Percentiles rank a stretch among this genome's conserved stretches.
phyloP scores from a whole-genome alignment of 2,888 invertebrate genomes.

The Diarsia rubi region DNA sequence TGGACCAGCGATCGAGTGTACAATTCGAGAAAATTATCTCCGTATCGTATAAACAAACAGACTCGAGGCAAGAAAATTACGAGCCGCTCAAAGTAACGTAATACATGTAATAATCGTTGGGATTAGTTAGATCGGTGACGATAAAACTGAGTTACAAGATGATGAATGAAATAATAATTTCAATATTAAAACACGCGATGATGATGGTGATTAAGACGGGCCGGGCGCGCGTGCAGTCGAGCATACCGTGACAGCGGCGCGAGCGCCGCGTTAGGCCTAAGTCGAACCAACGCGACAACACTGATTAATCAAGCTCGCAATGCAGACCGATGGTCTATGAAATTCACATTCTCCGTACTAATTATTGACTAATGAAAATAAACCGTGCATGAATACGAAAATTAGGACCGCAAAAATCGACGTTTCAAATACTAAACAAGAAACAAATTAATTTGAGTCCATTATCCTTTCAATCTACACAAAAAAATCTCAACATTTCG shows the following conservation, averaged over 20 bases:
- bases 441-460: constrained; percentile 81
- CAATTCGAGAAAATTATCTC: constrained; percentile 81
- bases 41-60: constrained; percentile 86
- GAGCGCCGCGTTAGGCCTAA: constrained; percentile 86
- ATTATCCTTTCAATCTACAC: constrained; percentile 80
- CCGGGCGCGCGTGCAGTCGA: constrained; percentile 77
- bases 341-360: constrained; percentile 66
- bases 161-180: constrained; percentile 89
- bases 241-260: constrained; percentile 81
- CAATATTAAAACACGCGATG: constrained; percentile 85
- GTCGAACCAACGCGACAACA: constrained; percentile 79
- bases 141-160: constrained; percentile 81
- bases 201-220: constrained; percentile 82
- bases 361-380: constrained; percentile 62
- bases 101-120: constrained; percentile 88
- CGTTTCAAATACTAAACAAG: constrained; percentile 73
- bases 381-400: constrained; percentile 58
- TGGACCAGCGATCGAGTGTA: constrained; percentile 79
- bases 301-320: constrained; percentile 84
- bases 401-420: constrained; percentile 63
- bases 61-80: constrained; percentile 81
- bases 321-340: constrained; percentile 80
- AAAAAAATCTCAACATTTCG: constrained; percentile 75
- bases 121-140: constrained; percentile 86
- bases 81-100: constrained; percentile 85